Percentiles rank a stretch among this genome's conserved stretches.
These are phyloP conservation scores for Enoplosus armatus DNA, from an alignment of 2,797 vertebrate species.

Conservation along the genomic window DNA sequence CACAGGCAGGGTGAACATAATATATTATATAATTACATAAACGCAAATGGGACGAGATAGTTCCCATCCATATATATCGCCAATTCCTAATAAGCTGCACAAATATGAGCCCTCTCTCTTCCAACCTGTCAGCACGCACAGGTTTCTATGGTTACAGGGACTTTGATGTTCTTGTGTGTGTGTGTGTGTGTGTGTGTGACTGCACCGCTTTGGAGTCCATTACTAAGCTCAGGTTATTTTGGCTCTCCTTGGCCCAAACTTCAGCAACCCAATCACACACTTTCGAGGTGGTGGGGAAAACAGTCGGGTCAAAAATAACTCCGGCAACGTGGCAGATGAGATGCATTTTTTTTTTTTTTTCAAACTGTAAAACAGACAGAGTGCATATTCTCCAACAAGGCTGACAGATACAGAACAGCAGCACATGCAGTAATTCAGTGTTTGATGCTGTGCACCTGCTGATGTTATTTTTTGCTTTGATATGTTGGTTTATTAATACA, in stretches of 20 bases:
- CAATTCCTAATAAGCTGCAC: constrained; percentile 8
- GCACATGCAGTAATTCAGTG: not conserved
- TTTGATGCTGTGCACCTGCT: not conserved
- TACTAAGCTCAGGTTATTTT: constrained; percentile 14
- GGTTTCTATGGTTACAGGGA: constrained; percentile 28
- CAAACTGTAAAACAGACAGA: not conserved
- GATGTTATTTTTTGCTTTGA: not conserved
- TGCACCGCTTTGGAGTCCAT: constrained; percentile 1
- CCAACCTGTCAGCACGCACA: constrained; percentile 1
- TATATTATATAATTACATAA: too few relatives aligned
- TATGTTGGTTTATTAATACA: not conserved
- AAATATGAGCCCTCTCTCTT: constrained; percentile 5
- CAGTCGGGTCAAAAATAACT: not conserved
- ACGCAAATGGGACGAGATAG: not conserved
- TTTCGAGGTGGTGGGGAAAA: not conserved
- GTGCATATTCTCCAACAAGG: too few relatives aligned
- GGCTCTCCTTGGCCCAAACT: not conserved
- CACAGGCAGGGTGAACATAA: not conserved
- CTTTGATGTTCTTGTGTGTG: constrained; percentile 15
- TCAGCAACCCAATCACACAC: not conserved
- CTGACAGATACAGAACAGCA: too few relatives aligned
- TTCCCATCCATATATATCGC: constrained; percentile 4
- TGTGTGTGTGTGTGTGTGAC: constrained; percentile 28
- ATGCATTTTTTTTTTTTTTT: not conserved
- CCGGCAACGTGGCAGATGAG: not conserved